Evolutionary conservation across 92 coral and sea anemone species (phyloP), one percentile per base, ranked within the genome.

Genomic region (Porites cylindrica): DNA sequence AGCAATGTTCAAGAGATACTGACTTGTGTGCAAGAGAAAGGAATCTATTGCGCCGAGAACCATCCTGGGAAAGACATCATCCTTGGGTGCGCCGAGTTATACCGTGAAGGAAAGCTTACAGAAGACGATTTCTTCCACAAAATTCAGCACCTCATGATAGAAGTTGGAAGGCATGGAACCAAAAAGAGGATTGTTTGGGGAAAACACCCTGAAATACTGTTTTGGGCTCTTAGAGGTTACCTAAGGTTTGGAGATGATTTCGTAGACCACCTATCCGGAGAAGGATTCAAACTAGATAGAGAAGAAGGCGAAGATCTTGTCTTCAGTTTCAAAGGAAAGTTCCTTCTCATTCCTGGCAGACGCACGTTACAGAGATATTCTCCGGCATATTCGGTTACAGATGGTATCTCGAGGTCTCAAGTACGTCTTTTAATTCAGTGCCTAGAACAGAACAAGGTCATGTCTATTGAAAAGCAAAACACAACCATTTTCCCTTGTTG

Each of bases 171-270:
- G n/a, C 54, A 71, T 43, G 29, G 56, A n/a, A 14, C 51, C 38
- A 11, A 71, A 71, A 71, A 43, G 76, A 71, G 38, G 76, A 71
- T 71, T 51, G 4, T 71, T 7, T 29, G 76, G 76, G 56, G 76
- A 71, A 71, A 71, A 71, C 76, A 71, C 76, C 76, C 54, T 56
- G 58, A 71, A 71, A 71, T 71, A 71, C 76, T 71, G 0, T 71
- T 32, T 43, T 71, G 76, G 76, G 76, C 76, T 17, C 76, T 71
- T 17, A 71, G 76, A 47, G 76, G 76, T 71, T 71, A 71, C 47
- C 56, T 71, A 71, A 71, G 76, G 76, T 71, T 38, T 12, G 76
- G 76, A 71, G 76, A 69, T 69, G 74, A 69, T 69, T 69, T 69
- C 43, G 32, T 69, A 1, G 53, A 69, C 74, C 74, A 69, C 74